Evolutionary conservation across 2,113 vertebrate genomes (phyloP), one percentile per base, ranked within the genome.

Genomic region (Rhodinocichla rosea): DNA sequence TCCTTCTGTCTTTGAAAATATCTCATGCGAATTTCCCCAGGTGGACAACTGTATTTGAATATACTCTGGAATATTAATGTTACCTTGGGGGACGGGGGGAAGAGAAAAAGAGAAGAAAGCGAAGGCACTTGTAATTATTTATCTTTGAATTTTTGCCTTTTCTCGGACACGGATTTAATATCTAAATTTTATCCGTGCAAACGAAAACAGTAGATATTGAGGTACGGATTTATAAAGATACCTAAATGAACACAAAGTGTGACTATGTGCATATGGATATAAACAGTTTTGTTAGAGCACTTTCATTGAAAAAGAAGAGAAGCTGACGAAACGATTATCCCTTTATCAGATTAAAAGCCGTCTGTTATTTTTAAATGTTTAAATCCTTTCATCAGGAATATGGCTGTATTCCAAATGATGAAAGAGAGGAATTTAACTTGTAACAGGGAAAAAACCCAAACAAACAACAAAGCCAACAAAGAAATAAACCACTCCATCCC

Each of bases 221-320:
- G 4, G 3, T 23, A 49, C 0, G 3, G 7, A 13, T 13, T 77
- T 17, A 6, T 8, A n/a, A 33, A 49, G 45, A 22, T 27, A 17
- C 3, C 3, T 21, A 39, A 44, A 70, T 4, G 39, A 60, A 47
- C 5, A 6, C 0, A 10, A 16, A 67, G 14, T 3, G 16, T 14
- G 18, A n/a, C 12, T 9, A 22, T 10, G 9, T 10, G 24, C 1
- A 1, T n/a, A n/a, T 9, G 13, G 8, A 35, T 26, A 47, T 4
- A 52, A 80, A 30, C 20, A 13, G 13, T 50, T 90, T 27, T 57
- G 19, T 33, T 57, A 44, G 17, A 60, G 39, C 11, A 18, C 44
- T 82, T 64, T 27, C 9, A 16, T 24, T 44, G 62, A 28, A 70
- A 86, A 73, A 70, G n/a, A 78, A 67, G 76, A 73, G 18, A 52